A percentile compares a stretch with the other conserved stretches of the same genome.
Conservation (phyloP, 2,888 invertebrate species). For the Tanytarsus gracilentus region DNA sequence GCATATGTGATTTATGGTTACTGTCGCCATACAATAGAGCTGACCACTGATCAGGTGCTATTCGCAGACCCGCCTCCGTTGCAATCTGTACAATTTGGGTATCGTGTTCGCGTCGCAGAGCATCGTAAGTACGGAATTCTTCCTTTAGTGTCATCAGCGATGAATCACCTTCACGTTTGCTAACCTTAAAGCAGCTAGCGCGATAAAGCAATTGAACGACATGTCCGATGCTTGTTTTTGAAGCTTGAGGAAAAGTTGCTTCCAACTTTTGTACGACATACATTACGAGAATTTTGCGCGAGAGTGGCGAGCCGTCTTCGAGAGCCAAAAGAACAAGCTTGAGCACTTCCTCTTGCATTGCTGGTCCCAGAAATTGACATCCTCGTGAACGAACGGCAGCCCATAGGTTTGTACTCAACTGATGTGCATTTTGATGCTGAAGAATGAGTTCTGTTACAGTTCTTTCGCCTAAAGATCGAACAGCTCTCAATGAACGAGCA, state of each 20-base stretch:
- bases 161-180: slow-evolving; percentile 92
- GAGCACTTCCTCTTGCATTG: slow-evolving; percentile 98
- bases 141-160: slow-evolving; percentile 97
- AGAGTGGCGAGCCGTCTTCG: slow-evolving; percentile 90
- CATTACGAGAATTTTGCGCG: slow-evolving; percentile 92
- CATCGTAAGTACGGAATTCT: slow-evolving; percentile 91
- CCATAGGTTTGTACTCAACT: slow-evolving; percentile 88
- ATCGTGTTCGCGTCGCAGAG: slow-evolving; percentile 89
- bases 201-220: slow-evolving; percentile 96
- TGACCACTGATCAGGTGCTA: slow-evolving; percentile 98
- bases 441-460: slow-evolving; percentile 89
- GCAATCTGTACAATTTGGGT: slow-evolving; percentile 98
- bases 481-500: slow-evolving; percentile 68
- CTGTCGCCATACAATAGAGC: slow-evolving; percentile 92
- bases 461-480: slow-evolving; percentile 87
- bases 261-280: slow-evolving; percentile 95
- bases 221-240: slow-evolving; percentile 98
- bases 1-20: slow-evolving; percentile 95
- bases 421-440: slow-evolving; percentile 93
- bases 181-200: slow-evolving; percentile 97
- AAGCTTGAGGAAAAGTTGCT: slow-evolving; percentile 91
- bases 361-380: slow-evolving; percentile 96
- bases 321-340: slow-evolving; percentile 86
- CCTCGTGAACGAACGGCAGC: slow-evolving; percentile 93
- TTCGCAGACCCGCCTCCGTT: slow-evolving; percentile 90